Conservation (phyloP, 2,888 invertebrate genomes). For the Chrysina gloriosa region DNA sequence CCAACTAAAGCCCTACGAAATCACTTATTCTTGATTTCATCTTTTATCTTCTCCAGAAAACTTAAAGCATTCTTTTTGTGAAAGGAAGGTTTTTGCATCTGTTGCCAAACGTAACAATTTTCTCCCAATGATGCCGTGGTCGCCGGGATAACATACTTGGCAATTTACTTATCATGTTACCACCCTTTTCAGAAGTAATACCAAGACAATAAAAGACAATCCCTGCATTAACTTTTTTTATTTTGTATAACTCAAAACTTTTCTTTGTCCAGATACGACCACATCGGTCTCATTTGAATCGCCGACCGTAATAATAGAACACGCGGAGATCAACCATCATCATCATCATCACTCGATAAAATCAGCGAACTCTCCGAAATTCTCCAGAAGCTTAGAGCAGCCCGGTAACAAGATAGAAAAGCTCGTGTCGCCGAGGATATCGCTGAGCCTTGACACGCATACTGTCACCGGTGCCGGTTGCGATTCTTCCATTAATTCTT, state of each 20-base stretch:
- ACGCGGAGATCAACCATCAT: conserved; percentile 44
- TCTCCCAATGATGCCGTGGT: too few species aligned
- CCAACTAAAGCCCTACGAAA: too few species aligned
- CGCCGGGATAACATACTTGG: too few species aligned
- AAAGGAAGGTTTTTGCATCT: too few species aligned
- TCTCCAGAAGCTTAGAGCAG: conserved; percentile 62
- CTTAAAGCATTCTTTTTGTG: too few species aligned
- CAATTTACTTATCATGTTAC: too few species aligned
- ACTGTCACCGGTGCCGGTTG: conserved; percentile 15
- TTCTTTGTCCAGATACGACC: conserved; percentile 41
- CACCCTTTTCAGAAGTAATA: too few species aligned
- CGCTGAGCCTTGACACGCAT: conserved; percentile 58
- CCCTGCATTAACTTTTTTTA: too few species aligned
- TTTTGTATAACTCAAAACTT: too few species aligned
- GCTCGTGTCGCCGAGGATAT: conserved; percentile 58
- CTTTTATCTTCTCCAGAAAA: too few species aligned
- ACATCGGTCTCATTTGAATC: conserved; percentile 48
- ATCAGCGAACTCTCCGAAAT: conserved; percentile 49
- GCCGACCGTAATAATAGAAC: conserved; percentile 49
- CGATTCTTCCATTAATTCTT: conserved; percentile 39
- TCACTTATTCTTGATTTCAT: too few species aligned
- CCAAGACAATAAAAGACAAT: not conserved
- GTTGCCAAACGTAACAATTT: too few species aligned
- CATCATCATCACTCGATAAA: conserved; percentile 31
- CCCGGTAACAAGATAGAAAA: conserved; percentile 50